Conservation (phyloP, 2,797 vertebrate species). For the Gadopsis marmoratus region DNA sequence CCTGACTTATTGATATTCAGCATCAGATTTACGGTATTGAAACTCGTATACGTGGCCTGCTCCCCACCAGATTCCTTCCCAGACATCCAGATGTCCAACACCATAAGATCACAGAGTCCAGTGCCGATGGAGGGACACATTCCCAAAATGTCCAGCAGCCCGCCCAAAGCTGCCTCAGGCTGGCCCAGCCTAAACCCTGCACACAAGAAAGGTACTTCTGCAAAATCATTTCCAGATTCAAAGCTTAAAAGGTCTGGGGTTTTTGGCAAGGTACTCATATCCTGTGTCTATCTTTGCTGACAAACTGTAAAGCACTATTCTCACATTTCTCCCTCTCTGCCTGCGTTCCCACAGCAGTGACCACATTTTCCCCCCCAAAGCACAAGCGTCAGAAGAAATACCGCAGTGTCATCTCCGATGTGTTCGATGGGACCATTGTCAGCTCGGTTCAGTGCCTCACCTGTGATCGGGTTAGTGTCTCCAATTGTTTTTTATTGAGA, state of each 20-base stretch:
- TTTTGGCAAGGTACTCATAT: not conserved
- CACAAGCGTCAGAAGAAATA: constrained; percentile 95
- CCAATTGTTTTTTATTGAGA: not conserved
- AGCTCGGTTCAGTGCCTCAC: constrained; percentile 99
- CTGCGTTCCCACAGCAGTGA: constrained; percentile 80
- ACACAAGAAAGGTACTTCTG: constrained; percentile 93
- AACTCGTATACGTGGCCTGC: constrained; percentile 5
- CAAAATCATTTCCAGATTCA: constrained; percentile 11
- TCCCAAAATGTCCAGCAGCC: constrained; percentile 91
- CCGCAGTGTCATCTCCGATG: constrained; percentile 96
- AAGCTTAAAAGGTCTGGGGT: constrained; percentile 1
- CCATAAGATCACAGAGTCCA: constrained; percentile 86
- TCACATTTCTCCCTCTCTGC: constrained; percentile 39
- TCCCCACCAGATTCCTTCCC: constrained; percentile 85
- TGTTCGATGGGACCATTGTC: constrained; percentile 97
- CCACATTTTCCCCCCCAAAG: constrained; percentile 88
- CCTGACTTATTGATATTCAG: not conserved
- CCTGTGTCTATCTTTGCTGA: constrained; percentile 13
- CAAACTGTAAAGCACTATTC: not conserved
- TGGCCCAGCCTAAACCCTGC: constrained; percentile 88
- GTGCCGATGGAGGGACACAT: constrained; percentile 84
- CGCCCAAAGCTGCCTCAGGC: constrained; percentile 88
- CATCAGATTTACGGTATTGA: not conserved
- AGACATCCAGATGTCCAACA: constrained; percentile 90
- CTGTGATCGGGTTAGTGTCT: constrained; percentile 93